Conservation (phyloP, 2,797 vertebrate species). For the Lepus oiostolus region DNA sequence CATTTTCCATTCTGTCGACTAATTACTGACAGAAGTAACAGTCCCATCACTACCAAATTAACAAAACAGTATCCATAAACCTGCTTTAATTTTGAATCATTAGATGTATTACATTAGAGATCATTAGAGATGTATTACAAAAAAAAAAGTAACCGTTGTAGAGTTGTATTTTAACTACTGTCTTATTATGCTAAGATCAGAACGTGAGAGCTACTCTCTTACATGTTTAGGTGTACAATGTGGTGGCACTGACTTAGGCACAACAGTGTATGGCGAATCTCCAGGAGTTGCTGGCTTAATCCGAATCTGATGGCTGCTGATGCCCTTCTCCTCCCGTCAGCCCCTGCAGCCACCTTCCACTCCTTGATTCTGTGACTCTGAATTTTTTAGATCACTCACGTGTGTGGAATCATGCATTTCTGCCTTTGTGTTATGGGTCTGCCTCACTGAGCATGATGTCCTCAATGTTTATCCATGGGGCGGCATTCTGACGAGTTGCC, state of each 20-base stretch:
- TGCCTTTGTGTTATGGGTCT: neutral
- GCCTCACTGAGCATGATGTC: neutral
- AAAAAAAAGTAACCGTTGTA: neutral
- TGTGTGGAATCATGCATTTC: neutral
- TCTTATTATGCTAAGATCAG: neutral
- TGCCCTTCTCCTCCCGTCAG: neutral
- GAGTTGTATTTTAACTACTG: neutral
- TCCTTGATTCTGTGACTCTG: neutral
- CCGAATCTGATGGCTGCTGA: neutral
- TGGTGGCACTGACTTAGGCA: neutral
- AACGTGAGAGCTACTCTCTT: neutral
- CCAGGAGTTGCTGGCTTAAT: neutral
- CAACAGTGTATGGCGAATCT: neutral
- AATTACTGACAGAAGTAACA: neutral
- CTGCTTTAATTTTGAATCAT: conserved; percentile 33
- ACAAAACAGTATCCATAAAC: neutral
- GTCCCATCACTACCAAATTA: neutral
- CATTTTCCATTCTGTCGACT: neutral
- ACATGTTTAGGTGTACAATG: neutral
- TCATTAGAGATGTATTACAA: neutral
- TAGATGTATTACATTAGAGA: neutral
- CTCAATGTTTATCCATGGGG: neutral
- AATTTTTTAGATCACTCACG: neutral
- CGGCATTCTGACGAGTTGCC: neutral
- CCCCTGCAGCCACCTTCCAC: neutral